Base-by-base conservation (phyloP, 2,797 vertebrate genomes). In the Pempheris klunzingeri region DNA sequence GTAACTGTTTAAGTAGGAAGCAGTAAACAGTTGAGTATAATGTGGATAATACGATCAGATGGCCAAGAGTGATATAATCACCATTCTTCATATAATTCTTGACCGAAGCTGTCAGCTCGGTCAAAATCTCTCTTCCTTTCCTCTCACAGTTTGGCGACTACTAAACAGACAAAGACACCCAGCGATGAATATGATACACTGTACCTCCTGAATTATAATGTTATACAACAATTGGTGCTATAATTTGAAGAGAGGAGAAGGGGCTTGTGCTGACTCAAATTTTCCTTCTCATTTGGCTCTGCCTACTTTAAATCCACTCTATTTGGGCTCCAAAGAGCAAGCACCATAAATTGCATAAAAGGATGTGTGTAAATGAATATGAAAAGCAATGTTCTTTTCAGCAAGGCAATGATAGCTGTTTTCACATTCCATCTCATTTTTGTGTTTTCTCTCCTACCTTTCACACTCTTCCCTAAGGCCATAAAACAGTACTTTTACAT, bases 401-500 rank as follows among this genome's bases (percentile, higher is more conserved):
- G 87, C 49, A 14, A 69, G 71, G 77, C 82, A 74, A 79, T 80
- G 85, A 87, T 91, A 80, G 79, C 90, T 90, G 82, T 92, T 92
- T 93, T 93, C 77, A 87, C 90, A 83, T 87, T 90, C 82, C 70
- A 82, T 87, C 86, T 89, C 84, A 87, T 93, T 95, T 94, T 92
- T 88, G 82, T 93, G 90, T 90, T 94, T 92, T 92, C 90, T 92
- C 88, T 90, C 88, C 85, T 82, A 92, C 92, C 88, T 93, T 91
- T 91, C 89, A 73, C 82, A 47, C 77, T 92, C 91, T 90, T 81
- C 93, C 95, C 95, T 74, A 73, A 91, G 94, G 95, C 94, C 90
- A 95, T 89, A 91, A 93, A 95, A 92, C 92, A 92, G 90, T 95
- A 91, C 94, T 93, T 96, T 96, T 95, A 96, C 95, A 96, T 96